phyloP scores from a whole-genome alignment of 1,140 invertebrate species.

The Microplitis demolitor region DNA sequence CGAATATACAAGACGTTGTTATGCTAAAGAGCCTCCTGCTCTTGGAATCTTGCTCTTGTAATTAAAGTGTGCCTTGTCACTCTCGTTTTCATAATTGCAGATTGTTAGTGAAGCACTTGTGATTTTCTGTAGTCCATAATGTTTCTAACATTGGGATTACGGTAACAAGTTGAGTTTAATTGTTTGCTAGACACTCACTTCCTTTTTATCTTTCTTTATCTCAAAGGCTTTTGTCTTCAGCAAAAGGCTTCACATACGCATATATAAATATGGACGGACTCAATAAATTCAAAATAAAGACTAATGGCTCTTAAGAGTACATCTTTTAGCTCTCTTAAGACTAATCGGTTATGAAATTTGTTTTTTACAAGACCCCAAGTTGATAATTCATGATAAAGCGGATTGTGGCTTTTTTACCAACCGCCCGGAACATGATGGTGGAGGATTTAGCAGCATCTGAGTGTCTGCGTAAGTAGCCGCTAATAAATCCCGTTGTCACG shows the following conservation, averaged over 20 bases:
- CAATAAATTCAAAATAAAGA: too few relatives aligned
- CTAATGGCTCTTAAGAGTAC: too few relatives aligned
- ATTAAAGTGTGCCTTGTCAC: conserved; percentile 38
- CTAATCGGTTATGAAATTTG: background rate
- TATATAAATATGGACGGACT: too few relatives aligned
- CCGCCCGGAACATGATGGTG: too few relatives aligned
- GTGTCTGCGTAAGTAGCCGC: conserved; percentile 10
- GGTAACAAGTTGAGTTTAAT: background rate
- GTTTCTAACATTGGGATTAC: background rate
- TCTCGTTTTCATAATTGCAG: conserved; percentile 42
- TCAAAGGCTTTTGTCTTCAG: background rate
- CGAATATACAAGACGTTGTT: background rate
- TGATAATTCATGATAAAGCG: conserved; percentile 12
- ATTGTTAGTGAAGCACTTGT: conserved; percentile 32
- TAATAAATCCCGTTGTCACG: conserved; percentile 17
- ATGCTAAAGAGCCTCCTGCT: background rate
- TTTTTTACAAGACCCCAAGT: background rate
- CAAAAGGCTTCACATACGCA: too few relatives aligned
- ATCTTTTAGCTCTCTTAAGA: background rate
- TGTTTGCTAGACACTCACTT: too few relatives aligned
- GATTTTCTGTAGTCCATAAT: background rate
- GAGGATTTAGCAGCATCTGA: background rate
- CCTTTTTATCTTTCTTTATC: too few relatives aligned
- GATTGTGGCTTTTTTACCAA: conserved; percentile 1
- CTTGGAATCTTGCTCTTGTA: conserved; percentile 2